phyloP scores from a whole-genome alignment of 2,797 vertebrate genomes.

The Gastrophryne carolinensis region DNA sequence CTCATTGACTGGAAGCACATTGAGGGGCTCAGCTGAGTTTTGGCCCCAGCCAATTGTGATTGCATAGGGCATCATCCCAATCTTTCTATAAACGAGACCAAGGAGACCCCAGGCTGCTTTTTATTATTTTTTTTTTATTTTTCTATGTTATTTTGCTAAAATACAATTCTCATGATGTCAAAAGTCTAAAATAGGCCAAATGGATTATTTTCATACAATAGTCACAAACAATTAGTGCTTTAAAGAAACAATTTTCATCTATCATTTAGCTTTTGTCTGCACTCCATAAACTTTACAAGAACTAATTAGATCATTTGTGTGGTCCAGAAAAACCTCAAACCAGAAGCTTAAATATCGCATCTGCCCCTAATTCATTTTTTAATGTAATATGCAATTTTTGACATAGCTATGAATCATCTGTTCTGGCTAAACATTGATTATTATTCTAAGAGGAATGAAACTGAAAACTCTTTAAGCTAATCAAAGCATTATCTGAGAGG shows the following conservation, averaged over 20 bases:
- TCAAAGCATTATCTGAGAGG: slow-evolving; percentile 75
- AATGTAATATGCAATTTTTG: slow-evolving; percentile 43
- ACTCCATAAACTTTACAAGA: slow-evolving; percentile 26
- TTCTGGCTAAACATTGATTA: slow-evolving; percentile 35
- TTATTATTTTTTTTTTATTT: too few relatives aligned
- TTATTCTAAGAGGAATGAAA: slow-evolving; percentile 54
- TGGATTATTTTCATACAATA: not conserved
- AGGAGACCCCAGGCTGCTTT: too few relatives aligned
- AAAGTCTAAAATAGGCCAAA: not conserved
- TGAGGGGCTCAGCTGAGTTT: too few relatives aligned
- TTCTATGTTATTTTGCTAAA: too few relatives aligned
- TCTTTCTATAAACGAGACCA: too few relatives aligned
- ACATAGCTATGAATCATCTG: slow-evolving; percentile 15
- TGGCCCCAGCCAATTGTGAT: too few relatives aligned
- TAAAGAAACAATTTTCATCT: slow-evolving; percentile 15
- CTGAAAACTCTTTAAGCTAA: slow-evolving; percentile 71
- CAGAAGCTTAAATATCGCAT: slow-evolving; percentile 42
- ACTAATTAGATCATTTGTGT: slow-evolving; percentile 45
- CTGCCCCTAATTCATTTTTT: slow-evolving; percentile 39
- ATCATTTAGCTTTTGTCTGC: not conserved
- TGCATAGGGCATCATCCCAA: too few relatives aligned
- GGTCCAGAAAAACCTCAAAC: slow-evolving; percentile 42
- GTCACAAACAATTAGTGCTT: slow-evolving; percentile 3
- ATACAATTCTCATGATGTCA: not conserved
- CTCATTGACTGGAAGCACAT: too few relatives aligned